phyloP scores from a whole-genome alignment of 2,113 vertebrate genomes.

The Vimba vimba region DNA sequence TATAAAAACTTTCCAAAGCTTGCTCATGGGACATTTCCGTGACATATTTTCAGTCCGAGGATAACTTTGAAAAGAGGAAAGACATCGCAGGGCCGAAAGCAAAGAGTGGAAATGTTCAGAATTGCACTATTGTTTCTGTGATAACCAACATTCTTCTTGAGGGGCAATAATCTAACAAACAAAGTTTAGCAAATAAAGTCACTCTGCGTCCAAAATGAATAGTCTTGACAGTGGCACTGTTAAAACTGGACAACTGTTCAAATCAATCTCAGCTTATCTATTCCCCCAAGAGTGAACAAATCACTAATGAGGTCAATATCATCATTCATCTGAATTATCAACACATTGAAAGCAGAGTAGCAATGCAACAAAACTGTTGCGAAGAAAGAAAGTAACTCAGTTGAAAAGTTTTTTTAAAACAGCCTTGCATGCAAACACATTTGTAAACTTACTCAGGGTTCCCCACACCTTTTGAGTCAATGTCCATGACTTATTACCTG shows the following conservation, averaged over 20 bases:
- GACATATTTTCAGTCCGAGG: conserved; percentile 16
- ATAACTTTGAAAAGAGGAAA: background rate
- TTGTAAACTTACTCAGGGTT: background rate
- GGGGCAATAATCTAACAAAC: background rate
- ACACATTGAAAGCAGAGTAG: background rate
- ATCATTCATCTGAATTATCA: conserved; percentile 20
- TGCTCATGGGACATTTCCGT: conserved; percentile 28
- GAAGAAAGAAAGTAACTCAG: background rate
- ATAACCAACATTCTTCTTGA: background rate
- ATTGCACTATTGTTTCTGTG: background rate
- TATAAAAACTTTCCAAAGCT: background rate
- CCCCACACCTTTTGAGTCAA: background rate
- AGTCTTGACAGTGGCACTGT: background rate
- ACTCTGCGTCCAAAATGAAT: conserved; percentile 1
- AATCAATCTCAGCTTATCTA: conserved; percentile 7
- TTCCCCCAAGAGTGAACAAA: background rate
- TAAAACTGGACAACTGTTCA: background rate
- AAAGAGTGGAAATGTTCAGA: background rate
- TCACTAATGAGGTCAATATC: conserved; percentile 7
- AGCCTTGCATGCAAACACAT: background rate
- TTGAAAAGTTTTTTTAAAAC: background rate
- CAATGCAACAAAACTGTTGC: background rate
- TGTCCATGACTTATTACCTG: background rate
- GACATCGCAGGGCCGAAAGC: background rate
- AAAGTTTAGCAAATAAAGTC: conserved; percentile 19